Base-by-base conservation (phyloP, 2,797 vertebrate genomes). In the Dallia pectoralis region DNA sequence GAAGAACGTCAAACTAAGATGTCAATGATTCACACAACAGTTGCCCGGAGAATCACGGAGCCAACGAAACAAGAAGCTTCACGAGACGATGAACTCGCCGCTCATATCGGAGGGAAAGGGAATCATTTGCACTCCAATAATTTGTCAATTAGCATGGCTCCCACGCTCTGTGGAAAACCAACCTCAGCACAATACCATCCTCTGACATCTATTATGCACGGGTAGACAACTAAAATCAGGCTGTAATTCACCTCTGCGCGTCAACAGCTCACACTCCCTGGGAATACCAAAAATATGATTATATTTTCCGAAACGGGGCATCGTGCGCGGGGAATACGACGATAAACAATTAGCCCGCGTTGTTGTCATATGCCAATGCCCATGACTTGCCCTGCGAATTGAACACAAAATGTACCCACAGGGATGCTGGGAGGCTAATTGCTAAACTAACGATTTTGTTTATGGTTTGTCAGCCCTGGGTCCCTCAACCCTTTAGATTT, bases 371-470 rank as follows among this genome's bases (percentile, higher is more conserved):
- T 78, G 70, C 65, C 71, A 77, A 30, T 59, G 74, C 33, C 74
- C 69, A 73, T 80, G 78, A 81, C 77, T 85, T 80, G 80, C 49
- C 69, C n/a, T 56, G 33, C 70, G 65, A 67, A 82, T 81, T 61
- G 80, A 85, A 81, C 77, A 74, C 70, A 30, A 47, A 66, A 64
- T 67, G 33, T 27, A 72, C 74, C 84, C 69, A 11, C 73, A 82
- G 82, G 74, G 74, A 82, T 30, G 16, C 16, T 22, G 71, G 33
- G 71, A 25, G 79, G 78, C 74, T 84, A 88, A 89, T 84, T 81
- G 79, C 74, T 69, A 76, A 86, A 80, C 67, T 85, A 90, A 90
- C 85, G 79, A 81, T 83, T 88, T 86, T 83, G 77, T 75, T 82
- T 72, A 77, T 61, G 67, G 70, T 84, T 82, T 85, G 85, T 86